A percentile compares a stretch with the other conserved stretches of the same genome.
Conservation (phyloP, 2,797 vertebrate genomes). For the Cyprinella venusta region DNA sequence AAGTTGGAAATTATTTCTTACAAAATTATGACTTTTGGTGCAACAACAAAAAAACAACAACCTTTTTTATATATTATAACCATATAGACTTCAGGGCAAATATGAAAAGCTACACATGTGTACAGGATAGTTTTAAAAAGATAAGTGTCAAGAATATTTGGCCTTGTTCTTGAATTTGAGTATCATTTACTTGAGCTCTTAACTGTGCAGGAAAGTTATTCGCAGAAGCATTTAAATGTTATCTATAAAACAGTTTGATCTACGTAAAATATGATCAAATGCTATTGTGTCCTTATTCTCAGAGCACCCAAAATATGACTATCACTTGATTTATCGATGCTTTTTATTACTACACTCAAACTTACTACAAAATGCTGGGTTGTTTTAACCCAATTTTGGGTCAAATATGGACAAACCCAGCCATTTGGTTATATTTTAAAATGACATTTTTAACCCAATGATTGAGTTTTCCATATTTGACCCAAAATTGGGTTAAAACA, state of each 20-base stretch:
- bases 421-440: no score
- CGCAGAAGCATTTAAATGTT: not conserved
- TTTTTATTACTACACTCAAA: not conserved
- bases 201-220: not conserved
- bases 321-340: not conserved
- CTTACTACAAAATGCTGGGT: no score
- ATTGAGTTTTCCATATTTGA: no score
- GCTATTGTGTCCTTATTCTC: slow-evolving; percentile 5
- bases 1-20: not conserved
- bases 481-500: no score
- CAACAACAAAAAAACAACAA: not conserved
- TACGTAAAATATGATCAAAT: not conserved
- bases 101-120: not conserved
- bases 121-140: not conserved
- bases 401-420: no score
- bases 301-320: not conserved
- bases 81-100: not conserved
- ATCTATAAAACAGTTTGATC: not conserved
- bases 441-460: no score
- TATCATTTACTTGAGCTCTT: not conserved
- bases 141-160: not conserved
- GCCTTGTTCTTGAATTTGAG: not conserved
- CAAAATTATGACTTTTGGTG: not conserved
- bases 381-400: no score
- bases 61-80: not conserved